These are phyloP conservation scores for Netelia melanura DNA, from an alignment of 2,888 invertebrate genomes.

Conservation along the genomic window DNA sequence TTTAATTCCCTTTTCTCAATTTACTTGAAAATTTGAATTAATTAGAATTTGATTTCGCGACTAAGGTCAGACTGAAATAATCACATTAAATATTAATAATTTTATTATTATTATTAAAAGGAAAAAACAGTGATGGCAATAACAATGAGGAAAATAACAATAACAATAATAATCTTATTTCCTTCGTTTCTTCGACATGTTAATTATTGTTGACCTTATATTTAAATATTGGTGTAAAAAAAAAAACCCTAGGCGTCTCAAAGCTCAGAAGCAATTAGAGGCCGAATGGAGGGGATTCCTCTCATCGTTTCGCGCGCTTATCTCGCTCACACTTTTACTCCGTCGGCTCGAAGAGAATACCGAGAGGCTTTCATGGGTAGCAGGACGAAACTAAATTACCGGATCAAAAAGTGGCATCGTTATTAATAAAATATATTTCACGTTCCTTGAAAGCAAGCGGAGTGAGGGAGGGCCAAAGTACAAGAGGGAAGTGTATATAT, in stretches of 20 bases:
- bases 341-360: conserved; percentile 7
- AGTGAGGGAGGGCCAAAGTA: conserved; percentile 15
- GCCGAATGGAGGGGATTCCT: conserved; percentile 8
- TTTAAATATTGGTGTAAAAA: conserved; percentile 9
- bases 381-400: conserved; percentile 78
- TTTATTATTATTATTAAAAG: no score
- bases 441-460: conserved; percentile 55
- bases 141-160: neutral
- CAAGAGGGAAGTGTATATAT: conserved; percentile 36
- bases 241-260: neutral
- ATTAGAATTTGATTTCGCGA: no score
- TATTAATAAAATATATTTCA: conserved; percentile 80
- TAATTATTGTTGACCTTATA: neutral
- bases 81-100: no score
- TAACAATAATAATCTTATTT: neutral
- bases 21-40: no score
- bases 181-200: no score
- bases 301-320: neutral
- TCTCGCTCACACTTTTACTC: neutral
- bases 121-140: neutral
- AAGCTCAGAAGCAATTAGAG: conserved; percentile 8
- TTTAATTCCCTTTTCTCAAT: no score
- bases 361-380: conserved; percentile 69
- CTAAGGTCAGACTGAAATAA: no score
- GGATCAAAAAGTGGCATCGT: conserved; percentile 80